Conservation (phyloP, 2,888 invertebrate genomes). For the Timandra comae region DNA sequence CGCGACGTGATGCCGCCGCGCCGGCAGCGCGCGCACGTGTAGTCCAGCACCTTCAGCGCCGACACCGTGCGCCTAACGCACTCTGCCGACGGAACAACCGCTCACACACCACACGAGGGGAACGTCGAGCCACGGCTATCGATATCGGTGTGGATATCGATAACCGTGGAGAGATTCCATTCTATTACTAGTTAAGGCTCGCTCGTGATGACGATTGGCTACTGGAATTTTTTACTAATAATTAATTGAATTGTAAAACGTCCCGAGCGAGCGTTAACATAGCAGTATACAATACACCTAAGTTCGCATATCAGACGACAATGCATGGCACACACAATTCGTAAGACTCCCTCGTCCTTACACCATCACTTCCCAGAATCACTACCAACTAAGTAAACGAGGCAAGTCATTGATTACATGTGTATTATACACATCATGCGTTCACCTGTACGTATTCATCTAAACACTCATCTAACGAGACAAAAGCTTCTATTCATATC, state of each 20-base stretch:
- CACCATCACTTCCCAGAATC: slow-evolving; percentile 22
- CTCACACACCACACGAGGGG: too few relatives aligned
- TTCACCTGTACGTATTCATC: slow-evolving; percentile 45
- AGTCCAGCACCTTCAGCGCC: slow-evolving; percentile 62
- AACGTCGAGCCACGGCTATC: background rate
- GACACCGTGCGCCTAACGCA: slow-evolving; percentile 68
- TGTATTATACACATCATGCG: slow-evolving; percentile 58
- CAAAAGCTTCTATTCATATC: slow-evolving; percentile 42
- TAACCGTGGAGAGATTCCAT: too few relatives aligned
- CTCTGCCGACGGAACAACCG: slow-evolving; percentile 53
- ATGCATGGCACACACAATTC: slow-evolving; percentile 53
- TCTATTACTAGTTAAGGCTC: too few relatives aligned
- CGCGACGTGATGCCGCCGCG: slow-evolving; percentile 72
- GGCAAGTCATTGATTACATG: slow-evolving; percentile 40
- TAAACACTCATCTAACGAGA: slow-evolving; percentile 43
- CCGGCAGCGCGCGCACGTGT: slow-evolving; percentile 70
- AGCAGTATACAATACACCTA: slow-evolving; percentile 27
- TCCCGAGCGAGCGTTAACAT: slow-evolving; percentile 24
- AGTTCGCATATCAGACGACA: slow-evolving; percentile 21
- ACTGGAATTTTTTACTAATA: background rate
- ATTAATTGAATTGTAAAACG: background rate
- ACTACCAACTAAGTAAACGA: slow-evolving; percentile 52
- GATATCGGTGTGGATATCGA: too few relatives aligned
- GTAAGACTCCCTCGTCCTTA: slow-evolving; percentile 34
- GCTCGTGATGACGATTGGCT: background rate